Percentiles rank a stretch among this genome's conserved stretches.
Evolutionary conservation across 2,113 vertebrate genomes (phyloP).

Genomic region (Furnarius figulus): DNA sequence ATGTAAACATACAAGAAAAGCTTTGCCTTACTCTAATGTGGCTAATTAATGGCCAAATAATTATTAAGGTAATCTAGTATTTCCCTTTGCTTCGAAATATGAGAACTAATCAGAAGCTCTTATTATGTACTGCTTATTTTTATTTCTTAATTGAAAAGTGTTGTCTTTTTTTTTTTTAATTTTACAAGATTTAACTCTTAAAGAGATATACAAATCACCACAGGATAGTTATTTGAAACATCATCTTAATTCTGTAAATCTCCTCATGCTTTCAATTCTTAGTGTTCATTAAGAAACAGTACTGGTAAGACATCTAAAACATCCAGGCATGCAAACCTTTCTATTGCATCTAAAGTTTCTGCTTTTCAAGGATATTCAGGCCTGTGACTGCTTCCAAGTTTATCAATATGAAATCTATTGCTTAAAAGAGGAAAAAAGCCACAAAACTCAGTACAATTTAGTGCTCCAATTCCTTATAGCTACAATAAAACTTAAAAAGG

Average conservation of each 20-base stretch:
- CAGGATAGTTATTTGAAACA: not conserved
- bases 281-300: not conserved
- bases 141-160: not conserved
- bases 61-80: not conserved
- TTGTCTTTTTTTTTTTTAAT: not conserved
- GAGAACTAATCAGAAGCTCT: not conserved
- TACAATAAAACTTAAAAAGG: not conserved
- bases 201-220: not conserved
- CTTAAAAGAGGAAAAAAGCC: not conserved
- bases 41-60: conserved; percentile 10
- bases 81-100: not conserved
- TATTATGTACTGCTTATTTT: not conserved
- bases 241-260: not conserved
- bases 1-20: not conserved
- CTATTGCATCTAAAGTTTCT: not conserved
- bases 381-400: not conserved
- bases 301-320: not conserved
- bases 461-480: not conserved
- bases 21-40: not conserved
- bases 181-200: not conserved
- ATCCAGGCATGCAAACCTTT: not conserved
- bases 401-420: not conserved
- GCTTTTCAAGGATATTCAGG: not conserved
- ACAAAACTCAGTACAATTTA: not conserved
- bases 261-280: not conserved